phyloP scores from a whole-genome alignment of 2,888 invertebrate species.

The Habroteleia sp. region DNA sequence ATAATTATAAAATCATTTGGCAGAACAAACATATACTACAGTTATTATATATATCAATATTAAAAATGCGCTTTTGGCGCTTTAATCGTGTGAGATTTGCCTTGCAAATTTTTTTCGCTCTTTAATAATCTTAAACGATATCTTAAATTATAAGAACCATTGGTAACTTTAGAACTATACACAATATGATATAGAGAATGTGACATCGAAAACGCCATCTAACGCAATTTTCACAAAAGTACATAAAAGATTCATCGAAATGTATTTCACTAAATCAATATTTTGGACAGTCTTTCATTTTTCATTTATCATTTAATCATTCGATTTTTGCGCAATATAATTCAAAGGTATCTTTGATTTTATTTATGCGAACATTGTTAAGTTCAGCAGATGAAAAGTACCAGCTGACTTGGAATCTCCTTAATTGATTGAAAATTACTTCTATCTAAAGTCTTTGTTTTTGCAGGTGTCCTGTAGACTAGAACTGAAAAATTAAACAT shows the following conservation, averaged over 20 bases:
- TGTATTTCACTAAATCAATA: constrained; percentile 19
- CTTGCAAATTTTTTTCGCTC: constrained; percentile 1
- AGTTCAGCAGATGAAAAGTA: constrained; percentile 15
- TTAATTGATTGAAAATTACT: constrained; percentile 50
- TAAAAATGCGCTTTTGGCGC: constrained; percentile 26
- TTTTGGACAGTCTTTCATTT: constrained; percentile 28
- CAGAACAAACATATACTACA: constrained; percentile 41
- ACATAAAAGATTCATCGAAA: constrained; percentile 6
- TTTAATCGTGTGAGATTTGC: constrained; percentile 3
- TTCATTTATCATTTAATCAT: constrained; percentile 9
- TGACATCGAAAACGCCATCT: constrained; percentile 11
- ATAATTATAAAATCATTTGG: constrained; percentile 43
- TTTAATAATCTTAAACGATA: constrained; percentile 25
- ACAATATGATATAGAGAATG: constrained; percentile 13
- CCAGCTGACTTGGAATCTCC: constrained; percentile 17
- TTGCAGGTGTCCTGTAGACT: constrained; percentile 59
- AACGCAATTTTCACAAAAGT: constrained; percentile 9
- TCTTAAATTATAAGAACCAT: constrained; percentile 35
- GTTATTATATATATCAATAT: constrained; percentile 19
- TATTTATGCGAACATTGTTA: constrained; percentile 9
- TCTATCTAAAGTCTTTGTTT: constrained; percentile 43
- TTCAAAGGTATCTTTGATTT: neutral
- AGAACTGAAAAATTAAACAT: constrained; percentile 67
- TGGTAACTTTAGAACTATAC: constrained; percentile 29
- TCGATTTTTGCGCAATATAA: neutral